Evolutionary conservation across 2,113 vertebrate genomes (phyloP).

Genomic region (Nibea coibor): DNA sequence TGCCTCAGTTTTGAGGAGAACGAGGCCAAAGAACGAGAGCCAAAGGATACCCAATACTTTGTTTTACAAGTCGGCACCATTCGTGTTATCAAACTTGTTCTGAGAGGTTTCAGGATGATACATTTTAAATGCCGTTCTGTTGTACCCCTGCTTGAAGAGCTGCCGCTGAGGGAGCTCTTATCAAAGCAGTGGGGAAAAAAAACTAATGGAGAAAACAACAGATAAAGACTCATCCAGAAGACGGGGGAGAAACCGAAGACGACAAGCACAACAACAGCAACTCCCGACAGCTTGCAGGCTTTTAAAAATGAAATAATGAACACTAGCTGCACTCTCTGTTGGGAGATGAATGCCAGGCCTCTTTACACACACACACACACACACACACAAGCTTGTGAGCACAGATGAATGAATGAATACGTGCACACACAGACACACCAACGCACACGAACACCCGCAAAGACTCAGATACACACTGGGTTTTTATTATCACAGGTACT

Average conservation of each 20-base stretch:
- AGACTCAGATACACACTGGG: slow-evolving; percentile 18
- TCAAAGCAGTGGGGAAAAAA: neutral
- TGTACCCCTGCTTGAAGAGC: slow-evolving; percentile 2
- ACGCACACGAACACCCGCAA: slow-evolving; percentile 15
- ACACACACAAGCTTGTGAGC: slow-evolving; percentile 10
- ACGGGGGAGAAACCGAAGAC: neutral
- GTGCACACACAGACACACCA: neutral
- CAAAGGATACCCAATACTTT: slow-evolving; percentile 38
- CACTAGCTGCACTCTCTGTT: slow-evolving; percentile 32
- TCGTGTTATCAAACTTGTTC: slow-evolving; percentile 32
- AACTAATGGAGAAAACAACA: neutral
- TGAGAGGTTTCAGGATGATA: slow-evolving; percentile 9
- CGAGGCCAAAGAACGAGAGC: neutral
- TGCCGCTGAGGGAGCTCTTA: neutral
- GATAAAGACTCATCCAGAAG: neutral
- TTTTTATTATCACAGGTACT: slow-evolving; percentile 51
- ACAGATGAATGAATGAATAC: slow-evolving; percentile 18
- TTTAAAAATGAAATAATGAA: slow-evolving; percentile 55
- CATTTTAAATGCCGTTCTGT: slow-evolving; percentile 13
- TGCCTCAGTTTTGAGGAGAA: slow-evolving; percentile 20
- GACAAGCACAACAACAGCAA: slow-evolving; percentile 2
- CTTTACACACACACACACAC: slow-evolving; percentile 19
- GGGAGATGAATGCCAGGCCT: slow-evolving; percentile 37
- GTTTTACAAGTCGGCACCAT: slow-evolving; percentile 36
- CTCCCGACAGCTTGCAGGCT: slow-evolving; percentile 8